Percentiles rank a stretch among this genome's conserved stretches.
phyloP scores from a whole-genome alignment of 2,888 invertebrate genomes.

The Hetaerina titia region DNA sequence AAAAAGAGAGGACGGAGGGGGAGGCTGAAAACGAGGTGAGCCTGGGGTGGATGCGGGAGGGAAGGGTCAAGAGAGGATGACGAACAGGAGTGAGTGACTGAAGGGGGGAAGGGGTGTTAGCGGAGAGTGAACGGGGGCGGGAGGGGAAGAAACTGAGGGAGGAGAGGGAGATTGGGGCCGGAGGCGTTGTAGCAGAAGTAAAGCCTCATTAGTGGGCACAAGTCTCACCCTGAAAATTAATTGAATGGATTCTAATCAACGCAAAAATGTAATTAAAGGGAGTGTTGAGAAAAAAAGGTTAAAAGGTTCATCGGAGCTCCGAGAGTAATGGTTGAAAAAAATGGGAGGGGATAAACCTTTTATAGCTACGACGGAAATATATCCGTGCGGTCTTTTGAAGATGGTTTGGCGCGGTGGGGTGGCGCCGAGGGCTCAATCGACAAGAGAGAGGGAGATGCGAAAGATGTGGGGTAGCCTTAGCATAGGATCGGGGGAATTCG shows the following conservation, averaged over 20 bases:
- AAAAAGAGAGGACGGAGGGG: background rate
- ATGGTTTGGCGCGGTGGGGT: background rate
- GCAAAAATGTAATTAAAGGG: constrained; percentile 62
- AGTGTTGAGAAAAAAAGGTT: background rate
- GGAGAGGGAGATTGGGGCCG: background rate
- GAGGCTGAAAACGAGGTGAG: background rate
- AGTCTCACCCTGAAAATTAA: constrained; percentile 60
- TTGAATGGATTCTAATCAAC: constrained; percentile 65
- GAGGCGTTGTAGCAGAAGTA: constrained; percentile 5
- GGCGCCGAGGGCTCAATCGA: background rate
- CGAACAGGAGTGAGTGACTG: background rate
- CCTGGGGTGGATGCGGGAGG: background rate
- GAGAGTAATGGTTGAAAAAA: background rate
- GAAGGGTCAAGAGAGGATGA: constrained; percentile 28
- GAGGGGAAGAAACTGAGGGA: background rate
- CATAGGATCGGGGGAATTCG: too few relatives aligned
- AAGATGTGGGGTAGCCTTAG: too few relatives aligned
- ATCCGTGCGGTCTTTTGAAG: background rate
- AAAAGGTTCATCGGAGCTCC: background rate
- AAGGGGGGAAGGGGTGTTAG: background rate
- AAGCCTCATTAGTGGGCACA: constrained; percentile 63
- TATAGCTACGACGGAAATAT: background rate
- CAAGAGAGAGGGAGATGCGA: background rate
- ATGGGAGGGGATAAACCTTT: background rate
- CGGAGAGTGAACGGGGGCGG: background rate